Base-by-base conservation (phyloP, 2,113 vertebrate species). In the Otis tarda region DNA sequence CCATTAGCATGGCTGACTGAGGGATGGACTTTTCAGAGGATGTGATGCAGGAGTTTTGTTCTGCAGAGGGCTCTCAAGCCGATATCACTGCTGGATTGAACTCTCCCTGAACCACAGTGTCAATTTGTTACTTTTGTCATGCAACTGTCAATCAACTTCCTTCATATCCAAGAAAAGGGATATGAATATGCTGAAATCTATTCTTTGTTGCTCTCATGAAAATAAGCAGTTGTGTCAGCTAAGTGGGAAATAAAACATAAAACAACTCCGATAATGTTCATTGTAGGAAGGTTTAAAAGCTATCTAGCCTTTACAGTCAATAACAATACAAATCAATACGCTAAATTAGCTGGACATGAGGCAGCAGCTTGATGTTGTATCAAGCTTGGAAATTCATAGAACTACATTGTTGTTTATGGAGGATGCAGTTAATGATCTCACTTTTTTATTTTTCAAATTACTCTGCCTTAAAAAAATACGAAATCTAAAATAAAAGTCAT, bases 241-340 rank as follows among this genome's bases (percentile, higher is more conserved):
- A 76, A 89, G 31, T 41, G 47, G 55, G 23, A 83, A 90, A 83
- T 50, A 85, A 95, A 90, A 91, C 16, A 61, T 49, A 50, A 76
- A 89, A 4, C 14, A 69, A 15, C 20, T 55, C 30, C 69, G 11
- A 25, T 37, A 79, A 76, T 56, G 28, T 65, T 93, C 17, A 39
- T 35, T 70, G 35, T 45, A 19, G 2, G 37, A 89, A 90, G 24
- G 5, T 83, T 93, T 95, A 88, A 95, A 95, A 80, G 9, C 25
- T 53, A 43, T 59, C 68, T 86, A 57, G n/a, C 23, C 18, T 43
- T 88, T 69, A 47, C 7, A 63, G 59, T 41, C 82, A 88, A 35
- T 69, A 91, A 82, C 55, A 83, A 55, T 83, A 83, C 0, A 2
- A 73, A 91, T 83, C 37, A 83, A 76, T 74, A 74, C 56, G 37